phyloP scores from a whole-genome alignment of 2,113 vertebrate genomes.

The Oxyruncus cristatus region DNA sequence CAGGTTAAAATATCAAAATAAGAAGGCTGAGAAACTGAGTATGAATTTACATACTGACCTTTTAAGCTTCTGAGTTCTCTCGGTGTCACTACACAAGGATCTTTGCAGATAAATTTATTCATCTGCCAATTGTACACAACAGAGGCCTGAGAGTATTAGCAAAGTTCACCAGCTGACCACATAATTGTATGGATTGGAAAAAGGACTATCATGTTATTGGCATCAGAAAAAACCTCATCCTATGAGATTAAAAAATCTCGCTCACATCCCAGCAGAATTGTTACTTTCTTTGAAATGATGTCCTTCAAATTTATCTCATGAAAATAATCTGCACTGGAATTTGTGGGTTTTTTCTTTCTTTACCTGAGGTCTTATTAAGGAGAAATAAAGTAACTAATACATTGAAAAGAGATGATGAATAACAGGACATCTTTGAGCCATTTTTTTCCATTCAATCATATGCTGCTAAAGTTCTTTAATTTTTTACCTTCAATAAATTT shows the following conservation, averaged over 20 bases:
- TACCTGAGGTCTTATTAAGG: background rate
- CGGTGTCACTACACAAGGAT: background rate
- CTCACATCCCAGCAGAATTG: background rate
- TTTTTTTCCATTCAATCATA: background rate
- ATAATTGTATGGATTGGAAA: background rate
- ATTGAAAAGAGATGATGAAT: background rate
- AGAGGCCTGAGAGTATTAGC: background rate
- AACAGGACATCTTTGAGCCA: background rate
- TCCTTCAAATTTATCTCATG: background rate
- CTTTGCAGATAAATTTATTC: background rate
- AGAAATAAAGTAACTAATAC: background rate
- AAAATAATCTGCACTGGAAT: background rate
- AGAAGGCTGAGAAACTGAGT: background rate
- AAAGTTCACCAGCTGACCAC: background rate
- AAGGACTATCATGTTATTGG: background rate
- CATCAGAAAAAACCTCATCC: background rate
- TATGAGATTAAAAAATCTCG: background rate
- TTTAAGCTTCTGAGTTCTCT: background rate
- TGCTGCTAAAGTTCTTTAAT: background rate
- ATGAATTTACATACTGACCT: background rate
- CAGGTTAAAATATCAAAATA: background rate
- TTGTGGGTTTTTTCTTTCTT: background rate
- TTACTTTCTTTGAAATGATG: background rate
- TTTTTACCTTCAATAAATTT: background rate
- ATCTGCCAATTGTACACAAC: background rate